Conservation (phyloP, 2,797 vertebrate species). For the Astyanax mexicanus region DNA sequence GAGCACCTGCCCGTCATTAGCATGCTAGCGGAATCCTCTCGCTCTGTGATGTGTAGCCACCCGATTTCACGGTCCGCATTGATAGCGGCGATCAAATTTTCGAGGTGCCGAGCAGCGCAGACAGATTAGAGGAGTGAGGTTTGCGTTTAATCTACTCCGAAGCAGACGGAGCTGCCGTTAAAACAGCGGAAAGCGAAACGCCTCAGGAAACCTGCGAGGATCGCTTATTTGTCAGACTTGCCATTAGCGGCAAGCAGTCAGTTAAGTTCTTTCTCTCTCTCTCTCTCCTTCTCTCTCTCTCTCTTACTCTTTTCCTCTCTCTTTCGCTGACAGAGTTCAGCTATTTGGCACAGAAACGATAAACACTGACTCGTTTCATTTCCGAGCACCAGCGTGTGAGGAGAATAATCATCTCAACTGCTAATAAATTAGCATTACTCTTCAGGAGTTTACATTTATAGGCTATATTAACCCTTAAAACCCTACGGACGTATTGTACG, state of each 20-base stretch:
- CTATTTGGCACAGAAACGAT: background rate
- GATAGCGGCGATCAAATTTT: conserved; percentile 78
- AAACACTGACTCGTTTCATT: background rate
- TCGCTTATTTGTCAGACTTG: conserved; percentile 40
- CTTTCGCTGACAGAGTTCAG: background rate
- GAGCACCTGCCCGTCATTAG: conserved; percentile 68
- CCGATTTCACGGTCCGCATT: conserved; percentile 80
- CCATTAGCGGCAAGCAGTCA: conserved; percentile 32
- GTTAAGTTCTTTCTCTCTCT: conserved; percentile 8
- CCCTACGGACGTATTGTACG: too few relatives aligned
- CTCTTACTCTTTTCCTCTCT: background rate
- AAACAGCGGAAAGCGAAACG: conserved; percentile 58
- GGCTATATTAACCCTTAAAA: too few relatives aligned
- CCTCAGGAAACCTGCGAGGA: conserved; percentile 50
- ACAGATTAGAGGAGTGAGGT: conserved; percentile 73
- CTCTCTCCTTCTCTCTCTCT: background rate
- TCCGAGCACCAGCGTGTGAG: background rate
- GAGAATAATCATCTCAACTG: background rate
- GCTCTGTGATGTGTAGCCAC: conserved; percentile 81
- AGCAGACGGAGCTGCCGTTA: conserved; percentile 59
- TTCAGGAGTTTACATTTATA: background rate
- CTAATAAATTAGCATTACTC: background rate
- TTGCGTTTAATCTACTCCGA: conserved; percentile 71
- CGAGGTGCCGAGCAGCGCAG: conserved; percentile 73
- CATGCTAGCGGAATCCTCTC: conserved; percentile 74